These are phyloP conservation scores for Muscicapa striata DNA, from an alignment of 2,797 vertebrate genomes.

Conservation along the genomic window DNA sequence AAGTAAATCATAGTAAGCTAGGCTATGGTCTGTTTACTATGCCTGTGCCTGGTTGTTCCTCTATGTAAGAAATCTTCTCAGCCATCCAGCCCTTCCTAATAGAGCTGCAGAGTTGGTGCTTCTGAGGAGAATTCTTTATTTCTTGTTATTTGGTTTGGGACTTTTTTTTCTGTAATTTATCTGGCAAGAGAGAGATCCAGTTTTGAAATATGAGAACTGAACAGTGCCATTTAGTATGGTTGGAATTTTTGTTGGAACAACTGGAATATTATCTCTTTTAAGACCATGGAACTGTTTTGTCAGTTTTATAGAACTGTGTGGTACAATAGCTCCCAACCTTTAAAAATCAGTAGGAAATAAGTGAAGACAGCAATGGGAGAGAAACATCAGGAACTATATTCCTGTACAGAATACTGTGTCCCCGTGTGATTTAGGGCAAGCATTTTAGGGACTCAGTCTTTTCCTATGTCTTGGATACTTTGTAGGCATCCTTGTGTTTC, in stretches of 20 bases:
- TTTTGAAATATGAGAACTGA: background rate
- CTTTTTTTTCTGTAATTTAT: background rate
- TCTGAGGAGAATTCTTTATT: background rate
- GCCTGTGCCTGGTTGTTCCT: background rate
- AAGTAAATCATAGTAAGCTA: background rate
- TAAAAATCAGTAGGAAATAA: background rate
- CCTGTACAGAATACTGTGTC: background rate
- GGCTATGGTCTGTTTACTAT: background rate
- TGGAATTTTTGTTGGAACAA: background rate
- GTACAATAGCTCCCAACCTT: background rate
- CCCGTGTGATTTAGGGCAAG: background rate
- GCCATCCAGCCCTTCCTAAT: background rate
- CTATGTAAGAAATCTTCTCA: background rate
- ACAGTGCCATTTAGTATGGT: background rate
- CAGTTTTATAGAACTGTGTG: background rate
- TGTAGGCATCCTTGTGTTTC: background rate
- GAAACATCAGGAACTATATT: background rate
- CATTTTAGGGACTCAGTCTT: background rate
- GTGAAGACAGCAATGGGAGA: background rate
- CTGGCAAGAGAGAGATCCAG: background rate
- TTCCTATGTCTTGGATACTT: background rate
- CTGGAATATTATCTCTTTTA: background rate
- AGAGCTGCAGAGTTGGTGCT: background rate
- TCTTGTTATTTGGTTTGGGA: background rate
- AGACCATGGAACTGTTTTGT: background rate